A percentile compares a stretch with the other conserved stretches of the same genome.
These are phyloP conservation scores for Laupala kohalensis DNA, from an alignment of 1,140 invertebrate species.

Conservation along the genomic window DNA sequence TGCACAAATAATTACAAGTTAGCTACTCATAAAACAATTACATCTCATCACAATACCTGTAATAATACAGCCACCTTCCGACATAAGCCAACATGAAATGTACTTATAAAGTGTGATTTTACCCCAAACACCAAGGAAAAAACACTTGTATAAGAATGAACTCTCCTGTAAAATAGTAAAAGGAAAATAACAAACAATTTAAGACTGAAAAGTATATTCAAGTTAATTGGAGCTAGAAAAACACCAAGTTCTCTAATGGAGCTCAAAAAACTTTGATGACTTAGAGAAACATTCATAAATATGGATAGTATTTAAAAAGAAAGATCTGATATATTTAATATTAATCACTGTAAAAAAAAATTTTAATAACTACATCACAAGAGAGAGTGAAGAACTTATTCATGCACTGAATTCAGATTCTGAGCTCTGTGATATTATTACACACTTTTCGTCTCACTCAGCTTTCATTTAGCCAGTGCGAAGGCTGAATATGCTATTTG, in stretches of 20 bases:
- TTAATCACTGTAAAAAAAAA: no score
- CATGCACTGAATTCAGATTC: no score
- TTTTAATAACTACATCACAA: no score
- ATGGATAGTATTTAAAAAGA: neutral
- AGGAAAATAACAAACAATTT: no score
- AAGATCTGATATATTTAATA: no score
- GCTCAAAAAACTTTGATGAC: no score
- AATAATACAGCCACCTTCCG: slow-evolving; percentile 60
- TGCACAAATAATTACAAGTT: neutral
- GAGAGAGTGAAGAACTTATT: no score
- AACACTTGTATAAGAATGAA: slow-evolving; percentile 46
- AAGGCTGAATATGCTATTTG: no score
- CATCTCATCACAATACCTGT: slow-evolving; percentile 36
- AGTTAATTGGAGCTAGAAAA: neutral
- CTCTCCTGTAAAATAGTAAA: slow-evolving; percentile 28
- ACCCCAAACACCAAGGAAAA: slow-evolving; percentile 68
- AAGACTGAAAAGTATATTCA: neutral
- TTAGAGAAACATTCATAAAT: neutral
- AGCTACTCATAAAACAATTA: slow-evolving; percentile 9
- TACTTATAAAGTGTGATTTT: slow-evolving; percentile 79
- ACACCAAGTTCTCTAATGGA: no score
- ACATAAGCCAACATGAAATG: slow-evolving; percentile 79
- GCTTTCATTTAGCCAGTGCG: no score
- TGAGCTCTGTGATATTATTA: no score
- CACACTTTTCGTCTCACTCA: no score